Evolutionary conservation across 2,888 invertebrate species (phyloP).

Genomic region (Nymphalis c-album): DNA sequence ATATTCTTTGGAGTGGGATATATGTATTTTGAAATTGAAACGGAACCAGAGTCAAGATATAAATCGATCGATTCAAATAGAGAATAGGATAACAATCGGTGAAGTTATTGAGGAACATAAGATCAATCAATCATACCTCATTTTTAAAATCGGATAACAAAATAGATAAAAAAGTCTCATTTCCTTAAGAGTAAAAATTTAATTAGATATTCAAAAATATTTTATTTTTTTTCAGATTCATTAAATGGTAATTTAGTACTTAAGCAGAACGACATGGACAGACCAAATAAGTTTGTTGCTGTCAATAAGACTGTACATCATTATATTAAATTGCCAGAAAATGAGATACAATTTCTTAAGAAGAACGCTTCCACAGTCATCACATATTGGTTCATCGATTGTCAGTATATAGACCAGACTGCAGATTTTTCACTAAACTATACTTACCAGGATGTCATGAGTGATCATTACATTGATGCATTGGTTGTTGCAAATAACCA

Average conservation of each 20-base stretch:
- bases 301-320: constrained; percentile 82
- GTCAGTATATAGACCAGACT: constrained; percentile 84
- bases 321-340: constrained; percentile 79
- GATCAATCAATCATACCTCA: too few species aligned
- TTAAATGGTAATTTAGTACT: constrained; percentile 85
- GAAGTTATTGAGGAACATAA: too few species aligned
- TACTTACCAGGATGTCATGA: constrained; percentile 83
- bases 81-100: too few species aligned
- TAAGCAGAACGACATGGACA: constrained; percentile 82
- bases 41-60: too few species aligned
- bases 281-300: constrained; percentile 83
- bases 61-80: too few species aligned
- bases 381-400: constrained; percentile 91
- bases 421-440: constrained; percentile 82
- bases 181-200: too few species aligned
- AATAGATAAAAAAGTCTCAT: too few species aligned
- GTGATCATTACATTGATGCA: constrained; percentile 84
- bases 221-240: constrained; percentile 73
- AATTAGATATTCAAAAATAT: background rate
- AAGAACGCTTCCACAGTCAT: constrained; percentile 73
- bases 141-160: too few species aligned
- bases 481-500: constrained; percentile 87
- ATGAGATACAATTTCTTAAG: constrained; percentile 83
- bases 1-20: too few species aligned
- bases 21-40: too few species aligned